Evolutionary conservation across 1,140 invertebrate species (phyloP), one percentile per base, ranked within the genome.

Genomic region (Dufourea novaeangliae): DNA sequence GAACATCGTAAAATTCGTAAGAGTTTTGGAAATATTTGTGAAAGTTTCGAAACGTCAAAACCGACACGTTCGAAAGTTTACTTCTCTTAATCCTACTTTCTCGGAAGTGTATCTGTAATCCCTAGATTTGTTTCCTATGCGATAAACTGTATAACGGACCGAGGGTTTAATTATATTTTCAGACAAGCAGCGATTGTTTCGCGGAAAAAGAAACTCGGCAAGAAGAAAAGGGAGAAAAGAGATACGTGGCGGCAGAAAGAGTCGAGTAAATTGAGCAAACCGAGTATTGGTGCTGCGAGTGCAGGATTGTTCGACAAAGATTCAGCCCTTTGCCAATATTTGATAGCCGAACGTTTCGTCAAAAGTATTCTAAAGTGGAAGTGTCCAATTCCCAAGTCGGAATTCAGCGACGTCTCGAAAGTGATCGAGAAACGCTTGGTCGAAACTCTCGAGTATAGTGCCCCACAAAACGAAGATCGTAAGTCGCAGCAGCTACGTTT

Each of bases 401-500:
- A 92, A 7, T 89, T 90, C 32, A 54, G 52, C 5, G 91, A 92
- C 27, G 86, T 93, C 8, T 59, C 89, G 0, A 79, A 88, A 37
- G 86, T 91, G 6, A 85, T 93, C 41, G 67, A 88, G 6, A 76
- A 69, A n/a, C 85, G 88, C 11, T 62, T 93, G 12, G 79, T 77
- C 12, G 69, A 75, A 20, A 46, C 83, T 11, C 61, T 90, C 1
- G 82, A 88, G n/a, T 89, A 90, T 25, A 63, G 25, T 1, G 78
- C 85, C 0, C 54, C 81, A 11, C 29, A 61, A 5, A 20, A 74
- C 0, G 37, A 86, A 17, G 90, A 92, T 32, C 78, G 89, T 7
- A 85, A 86, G 14, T 89, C 86, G 14, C 88, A 90, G 37, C 92
- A 93, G 70, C 87, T 93, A 80, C 82, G 72, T n/a, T 79, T 90